phyloP scores from a whole-genome alignment of 2,888 invertebrate genomes.

The Idaea aversata region DNA sequence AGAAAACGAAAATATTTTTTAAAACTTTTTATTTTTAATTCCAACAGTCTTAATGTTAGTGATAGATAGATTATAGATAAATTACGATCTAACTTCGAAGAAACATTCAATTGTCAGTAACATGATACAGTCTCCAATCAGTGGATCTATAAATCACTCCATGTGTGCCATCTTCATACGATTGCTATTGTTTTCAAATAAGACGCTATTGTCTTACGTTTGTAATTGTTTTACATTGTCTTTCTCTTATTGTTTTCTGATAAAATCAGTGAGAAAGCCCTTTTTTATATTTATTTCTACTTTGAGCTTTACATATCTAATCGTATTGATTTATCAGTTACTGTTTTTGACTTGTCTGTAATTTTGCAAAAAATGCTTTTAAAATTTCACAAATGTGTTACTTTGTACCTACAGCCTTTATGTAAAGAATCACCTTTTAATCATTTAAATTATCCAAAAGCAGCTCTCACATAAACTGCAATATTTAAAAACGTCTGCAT shows the following conservation, averaged over 20 bases:
- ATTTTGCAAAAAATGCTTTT: neutral
- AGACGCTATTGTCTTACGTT: neutral
- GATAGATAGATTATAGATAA: neutral
- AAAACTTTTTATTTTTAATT: neutral
- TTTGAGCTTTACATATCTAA: neutral
- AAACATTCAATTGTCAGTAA: neutral
- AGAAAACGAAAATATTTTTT: no score
- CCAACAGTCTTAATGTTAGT: neutral
- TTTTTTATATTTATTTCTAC: neutral
- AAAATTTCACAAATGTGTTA: neutral
- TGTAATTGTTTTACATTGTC: slow-evolving; percentile 15
- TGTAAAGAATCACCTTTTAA: slow-evolving; percentile 18
- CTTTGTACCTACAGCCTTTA: neutral
- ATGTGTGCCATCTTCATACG: neutral
- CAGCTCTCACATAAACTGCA: slow-evolving; percentile 42
- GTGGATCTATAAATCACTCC: neutral
- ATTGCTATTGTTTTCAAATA: slow-evolving; percentile 4
- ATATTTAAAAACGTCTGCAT: slow-evolving; percentile 37
- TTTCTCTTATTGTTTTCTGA: slow-evolving; percentile 18
- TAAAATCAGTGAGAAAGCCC: neutral
- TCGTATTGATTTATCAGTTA: neutral
- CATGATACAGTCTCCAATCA: neutral
- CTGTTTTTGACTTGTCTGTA: neutral
- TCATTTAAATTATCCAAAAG: slow-evolving; percentile 23
- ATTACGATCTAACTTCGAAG: neutral